These are phyloP conservation scores for Athalia cordata DNA, from an alignment of 2,888 invertebrate species.

Conservation along the genomic window DNA sequence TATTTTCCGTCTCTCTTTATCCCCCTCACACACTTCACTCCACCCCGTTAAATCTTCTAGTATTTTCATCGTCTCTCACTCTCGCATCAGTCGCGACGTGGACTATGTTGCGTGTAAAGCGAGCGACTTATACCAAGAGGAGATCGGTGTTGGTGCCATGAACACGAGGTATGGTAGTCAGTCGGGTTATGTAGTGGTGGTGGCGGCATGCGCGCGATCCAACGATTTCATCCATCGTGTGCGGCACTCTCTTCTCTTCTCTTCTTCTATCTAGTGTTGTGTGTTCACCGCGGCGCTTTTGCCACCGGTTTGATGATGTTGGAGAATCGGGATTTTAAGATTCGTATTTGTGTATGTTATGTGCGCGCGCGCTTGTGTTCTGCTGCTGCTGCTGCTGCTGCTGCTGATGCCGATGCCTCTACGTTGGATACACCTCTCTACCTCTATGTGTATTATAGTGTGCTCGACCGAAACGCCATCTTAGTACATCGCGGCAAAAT, in stretches of 20 bases:
- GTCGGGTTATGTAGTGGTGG: neutral
- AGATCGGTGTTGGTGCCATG: neutral
- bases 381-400: neutral
- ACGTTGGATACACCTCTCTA: too few relatives aligned
- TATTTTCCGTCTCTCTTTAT: neutral
- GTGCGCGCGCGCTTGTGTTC: constrained; percentile 11
- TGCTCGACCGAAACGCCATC: constrained; percentile 45
- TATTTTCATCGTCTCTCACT: neutral
- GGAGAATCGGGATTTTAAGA: neutral
- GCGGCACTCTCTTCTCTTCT: neutral
- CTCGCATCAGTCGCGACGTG: constrained; percentile 11
- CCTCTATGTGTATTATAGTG: neutral
- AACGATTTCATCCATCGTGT: constrained; percentile 6
- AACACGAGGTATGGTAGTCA: neutral
- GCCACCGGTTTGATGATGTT: too few relatives aligned
- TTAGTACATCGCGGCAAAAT: constrained; percentile 46
- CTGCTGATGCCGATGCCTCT: too few relatives aligned
- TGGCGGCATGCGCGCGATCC: constrained; percentile 42
- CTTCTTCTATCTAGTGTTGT: neutral
- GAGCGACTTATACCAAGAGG: neutral
- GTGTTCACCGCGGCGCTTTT: neutral
- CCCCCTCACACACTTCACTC: neutral
- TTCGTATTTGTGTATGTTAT: neutral
- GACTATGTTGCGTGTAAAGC: neutral
- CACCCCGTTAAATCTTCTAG: neutral